phyloP scores from a whole-genome alignment of 37 sponge, comb jelly and placozoan species.

The Chondrilla cf. caribensis region DNA sequence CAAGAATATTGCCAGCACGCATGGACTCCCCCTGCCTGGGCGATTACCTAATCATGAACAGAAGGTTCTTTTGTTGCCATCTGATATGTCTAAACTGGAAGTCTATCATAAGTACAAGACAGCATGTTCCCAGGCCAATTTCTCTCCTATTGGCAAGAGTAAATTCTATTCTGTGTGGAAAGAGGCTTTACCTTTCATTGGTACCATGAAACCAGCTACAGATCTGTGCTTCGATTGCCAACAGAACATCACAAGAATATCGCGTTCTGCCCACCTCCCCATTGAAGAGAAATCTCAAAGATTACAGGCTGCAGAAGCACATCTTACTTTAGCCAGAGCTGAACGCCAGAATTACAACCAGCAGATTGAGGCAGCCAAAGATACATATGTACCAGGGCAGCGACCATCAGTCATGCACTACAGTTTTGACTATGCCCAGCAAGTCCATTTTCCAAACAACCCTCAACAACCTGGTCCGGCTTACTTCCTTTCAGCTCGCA shows the following conservation, averaged over 20 bases:
- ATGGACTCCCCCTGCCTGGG: neutral
- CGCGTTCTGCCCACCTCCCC: neutral
- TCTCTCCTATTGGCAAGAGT: neutral
- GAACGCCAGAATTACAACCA: neutral
- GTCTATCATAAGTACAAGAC: neutral
- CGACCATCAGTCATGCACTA: constrained; percentile 18
- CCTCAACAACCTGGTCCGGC: constrained; percentile 11
- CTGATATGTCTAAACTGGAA: constrained; percentile 3
- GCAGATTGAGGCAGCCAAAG: neutral
- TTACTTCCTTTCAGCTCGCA: constrained; percentile 46
- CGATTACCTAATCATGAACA: constrained; percentile 1
- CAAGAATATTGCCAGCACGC: neutral
- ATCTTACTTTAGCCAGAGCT: neutral
- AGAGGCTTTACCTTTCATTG: neutral
- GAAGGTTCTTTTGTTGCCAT: constrained; percentile 9
- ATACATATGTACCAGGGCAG: neutral
- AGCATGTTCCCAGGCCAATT: neutral
- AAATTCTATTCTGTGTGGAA: neutral
- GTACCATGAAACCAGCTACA: constrained; percentile 18
- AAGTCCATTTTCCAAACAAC: neutral
- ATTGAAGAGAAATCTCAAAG: constrained; percentile 11
- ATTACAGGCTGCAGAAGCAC: neutral
- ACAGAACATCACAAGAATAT: neutral
- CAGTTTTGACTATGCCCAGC: constrained; percentile 40
- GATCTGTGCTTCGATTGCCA: constrained; percentile 31